These are phyloP conservation scores for Loriculus beryllinus DNA, from an alignment of 2,797 vertebrate species.

Conservation along the genomic window DNA sequence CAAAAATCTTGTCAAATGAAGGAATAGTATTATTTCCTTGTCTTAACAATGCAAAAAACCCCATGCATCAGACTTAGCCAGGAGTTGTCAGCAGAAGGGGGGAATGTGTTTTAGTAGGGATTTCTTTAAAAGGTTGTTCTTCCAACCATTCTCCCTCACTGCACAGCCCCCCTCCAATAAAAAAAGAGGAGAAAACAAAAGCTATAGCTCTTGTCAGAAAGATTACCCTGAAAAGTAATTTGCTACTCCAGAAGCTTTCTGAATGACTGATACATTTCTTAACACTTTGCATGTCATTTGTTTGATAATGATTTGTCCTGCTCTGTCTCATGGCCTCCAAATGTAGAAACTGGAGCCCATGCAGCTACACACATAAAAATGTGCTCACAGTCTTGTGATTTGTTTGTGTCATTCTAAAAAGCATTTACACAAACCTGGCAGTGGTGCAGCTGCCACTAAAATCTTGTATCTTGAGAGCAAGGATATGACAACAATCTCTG, in stretches of 20 bases:
- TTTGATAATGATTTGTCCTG: fast-evolving
- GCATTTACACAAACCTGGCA: neutral
- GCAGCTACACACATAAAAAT: neutral
- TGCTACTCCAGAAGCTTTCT: neutral
- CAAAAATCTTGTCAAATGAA: neutral
- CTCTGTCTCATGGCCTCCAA: neutral
- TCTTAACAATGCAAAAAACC: neutral
- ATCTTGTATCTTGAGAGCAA: neutral
- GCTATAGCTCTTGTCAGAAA: neutral
- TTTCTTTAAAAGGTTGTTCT: neutral
- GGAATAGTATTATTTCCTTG: neutral
- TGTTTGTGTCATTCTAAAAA: neutral
- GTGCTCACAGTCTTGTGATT: neutral
- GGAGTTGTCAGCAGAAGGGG: neutral
- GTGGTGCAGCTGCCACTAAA: neutral
- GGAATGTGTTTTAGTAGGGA: neutral
- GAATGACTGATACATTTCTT: neutral
- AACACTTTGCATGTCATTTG: neutral
- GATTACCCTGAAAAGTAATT: neutral
- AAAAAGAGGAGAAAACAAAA: fast-evolving
- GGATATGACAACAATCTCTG: neutral
- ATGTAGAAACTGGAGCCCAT: neutral
- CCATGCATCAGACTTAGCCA: neutral
- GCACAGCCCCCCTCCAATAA: neutral
- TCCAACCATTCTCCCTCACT: neutral